A percentile compares a stretch with the other conserved stretches of the same genome.
These are phyloP conservation scores for Dorcus parallelipipedus DNA, from an alignment of 2,888 invertebrate species.

Conservation along the genomic window DNA sequence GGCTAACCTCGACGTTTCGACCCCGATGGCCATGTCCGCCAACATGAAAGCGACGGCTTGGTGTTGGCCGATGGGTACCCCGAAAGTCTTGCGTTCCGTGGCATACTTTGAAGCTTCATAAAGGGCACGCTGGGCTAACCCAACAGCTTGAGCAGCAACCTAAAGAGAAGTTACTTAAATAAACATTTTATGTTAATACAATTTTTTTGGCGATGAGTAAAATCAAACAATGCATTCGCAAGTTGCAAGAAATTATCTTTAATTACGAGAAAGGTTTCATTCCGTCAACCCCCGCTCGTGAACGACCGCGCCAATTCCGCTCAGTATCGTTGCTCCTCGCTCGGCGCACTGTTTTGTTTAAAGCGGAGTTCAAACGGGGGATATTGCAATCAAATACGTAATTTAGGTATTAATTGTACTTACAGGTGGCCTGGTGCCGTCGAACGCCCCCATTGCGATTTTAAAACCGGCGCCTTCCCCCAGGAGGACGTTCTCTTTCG, in stretches of 20 bases:
- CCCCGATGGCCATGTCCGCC: constrained; percentile 92
- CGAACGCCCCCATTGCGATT: constrained; percentile 95
- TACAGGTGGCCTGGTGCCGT: constrained; percentile 87
- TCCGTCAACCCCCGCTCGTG: too few relatives aligned
- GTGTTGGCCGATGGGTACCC: constrained; percentile 74
- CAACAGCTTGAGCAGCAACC: constrained; percentile 89
- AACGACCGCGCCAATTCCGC: too few relatives aligned
- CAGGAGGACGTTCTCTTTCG: constrained; percentile 87
- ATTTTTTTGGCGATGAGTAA: too few relatives aligned
- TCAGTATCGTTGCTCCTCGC: too few relatives aligned
- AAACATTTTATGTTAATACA: too few relatives aligned
- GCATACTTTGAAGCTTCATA: constrained; percentile 93
- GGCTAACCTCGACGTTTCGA: constrained; percentile 82
- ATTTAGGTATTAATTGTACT: background rate
- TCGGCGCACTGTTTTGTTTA: too few relatives aligned
- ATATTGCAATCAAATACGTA: background rate
- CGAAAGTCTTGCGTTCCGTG: constrained; percentile 90
- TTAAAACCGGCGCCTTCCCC: constrained; percentile 93
- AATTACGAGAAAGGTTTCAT: too few relatives aligned
- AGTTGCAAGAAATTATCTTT: too few relatives aligned
- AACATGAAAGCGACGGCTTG: constrained; percentile 93
- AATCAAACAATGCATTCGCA: background rate
- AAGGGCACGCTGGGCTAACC: constrained; percentile 84
- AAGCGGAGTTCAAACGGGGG: too few relatives aligned
- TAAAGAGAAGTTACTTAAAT: constrained; percentile 34